Evolutionary conservation across 2,888 invertebrate genomes (phyloP).

Genomic region (Aphodius sticticus): DNA sequence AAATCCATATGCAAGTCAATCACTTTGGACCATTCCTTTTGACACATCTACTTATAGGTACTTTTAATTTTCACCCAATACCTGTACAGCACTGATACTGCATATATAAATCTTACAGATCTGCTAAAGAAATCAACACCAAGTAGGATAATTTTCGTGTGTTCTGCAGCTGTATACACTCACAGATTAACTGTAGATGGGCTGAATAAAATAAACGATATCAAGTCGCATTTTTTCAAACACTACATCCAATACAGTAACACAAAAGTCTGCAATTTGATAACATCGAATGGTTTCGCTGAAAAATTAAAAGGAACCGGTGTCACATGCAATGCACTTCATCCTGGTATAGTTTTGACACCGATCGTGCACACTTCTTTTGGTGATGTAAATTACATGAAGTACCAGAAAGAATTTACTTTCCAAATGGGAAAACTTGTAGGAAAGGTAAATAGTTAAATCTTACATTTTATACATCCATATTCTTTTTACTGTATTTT

Average conservation of each 20-base stretch:
- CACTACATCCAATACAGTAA: slow-evolving; percentile 49
- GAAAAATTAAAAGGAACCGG: slow-evolving; percentile 50
- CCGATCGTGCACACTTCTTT: slow-evolving; percentile 12
- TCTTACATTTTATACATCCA: not conserved
- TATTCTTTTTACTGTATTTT: not conserved
- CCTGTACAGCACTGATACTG: not conserved
- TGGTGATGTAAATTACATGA: not conserved
- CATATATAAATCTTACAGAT: slow-evolving; percentile 47
- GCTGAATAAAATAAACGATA: slow-evolving; percentile 26
- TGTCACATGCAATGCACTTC: slow-evolving; percentile 54
- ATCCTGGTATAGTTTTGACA: slow-evolving; percentile 56
- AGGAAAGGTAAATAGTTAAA: not conserved
- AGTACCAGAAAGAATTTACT: not conserved
- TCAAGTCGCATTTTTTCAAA: slow-evolving; percentile 12
- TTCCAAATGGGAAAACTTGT: slow-evolving; percentile 13
- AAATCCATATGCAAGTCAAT: slow-evolving; percentile 72
- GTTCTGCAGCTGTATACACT: slow-evolving; percentile 51
- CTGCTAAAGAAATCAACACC: slow-evolving; percentile 55
- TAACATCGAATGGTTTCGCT: slow-evolving; percentile 54
- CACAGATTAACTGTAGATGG: slow-evolving; percentile 49
- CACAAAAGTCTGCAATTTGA: slow-evolving; percentile 54
- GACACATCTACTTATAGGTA: slow-evolving; percentile 68
- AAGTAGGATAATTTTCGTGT: slow-evolving; percentile 55
- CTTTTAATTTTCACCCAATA: slow-evolving; percentile 37
- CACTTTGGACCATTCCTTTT: slow-evolving; percentile 76